Percentiles rank a stretch among this genome's conserved stretches.
Conservation (phyloP, 92 coral and sea anemone genomes). For the Epizoanthus scotinus region DNA sequence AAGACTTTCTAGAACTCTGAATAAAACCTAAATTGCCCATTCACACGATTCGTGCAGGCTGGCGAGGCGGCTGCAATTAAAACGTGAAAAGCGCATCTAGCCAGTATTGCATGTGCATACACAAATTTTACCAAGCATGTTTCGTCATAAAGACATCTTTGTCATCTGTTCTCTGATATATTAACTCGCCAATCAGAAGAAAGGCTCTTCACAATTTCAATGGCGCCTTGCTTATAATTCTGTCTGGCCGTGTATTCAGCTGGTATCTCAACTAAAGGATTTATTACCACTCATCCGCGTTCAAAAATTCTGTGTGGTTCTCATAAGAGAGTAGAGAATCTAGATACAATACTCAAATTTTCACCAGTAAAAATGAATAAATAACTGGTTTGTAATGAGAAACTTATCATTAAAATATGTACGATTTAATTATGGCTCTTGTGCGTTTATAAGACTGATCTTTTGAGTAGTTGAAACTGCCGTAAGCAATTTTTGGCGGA, state of each 20-base stretch:
- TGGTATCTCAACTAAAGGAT: constrained; percentile 11
- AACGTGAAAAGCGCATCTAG: constrained; percentile 7
- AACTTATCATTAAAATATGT: constrained; percentile 13
- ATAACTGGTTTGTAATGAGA: constrained; percentile 17
- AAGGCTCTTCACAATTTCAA: constrained; percentile 29
- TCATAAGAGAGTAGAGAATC: background rate
- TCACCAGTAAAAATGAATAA: constrained; percentile 15
- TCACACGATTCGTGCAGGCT: background rate
- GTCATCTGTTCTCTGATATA: constrained; percentile 38
- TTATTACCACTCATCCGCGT: constrained; percentile 8
- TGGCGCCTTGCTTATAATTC: constrained; percentile 36
- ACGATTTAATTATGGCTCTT: background rate
- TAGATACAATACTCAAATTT: background rate
- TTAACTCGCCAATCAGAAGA: constrained; percentile 42
- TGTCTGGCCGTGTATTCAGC: constrained; percentile 35
- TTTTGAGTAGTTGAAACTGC: background rate
- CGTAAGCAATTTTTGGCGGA: background rate
- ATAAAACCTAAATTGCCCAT: background rate
- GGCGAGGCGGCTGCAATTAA: background rate
- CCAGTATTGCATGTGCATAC: constrained; percentile 25
- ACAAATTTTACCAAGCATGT: constrained; percentile 37
- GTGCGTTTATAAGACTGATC: no score
- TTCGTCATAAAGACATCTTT: constrained; percentile 41
- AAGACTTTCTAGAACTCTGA: constrained; percentile 15
- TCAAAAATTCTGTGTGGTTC: constrained; percentile 19